Evolutionary conservation across 1,140 invertebrate species (phyloP), one percentile per base, ranked within the genome.

Genomic region (Coelopa frigida): DNA sequence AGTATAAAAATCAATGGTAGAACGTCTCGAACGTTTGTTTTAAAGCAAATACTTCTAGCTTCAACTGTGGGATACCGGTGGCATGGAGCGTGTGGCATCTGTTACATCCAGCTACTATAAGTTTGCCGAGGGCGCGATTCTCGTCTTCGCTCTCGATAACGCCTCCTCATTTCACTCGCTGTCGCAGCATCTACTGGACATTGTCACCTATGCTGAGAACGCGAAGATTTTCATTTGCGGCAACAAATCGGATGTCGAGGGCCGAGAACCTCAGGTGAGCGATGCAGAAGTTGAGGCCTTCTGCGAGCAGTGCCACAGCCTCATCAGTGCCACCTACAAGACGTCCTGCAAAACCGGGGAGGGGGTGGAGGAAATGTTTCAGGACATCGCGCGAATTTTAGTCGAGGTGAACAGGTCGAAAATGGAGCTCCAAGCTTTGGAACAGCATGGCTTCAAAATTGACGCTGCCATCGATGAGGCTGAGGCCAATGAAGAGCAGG

Each of bases 61-160:
- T 32, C 88, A 92, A 74, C 70, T 94, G 55, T 94, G 89, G 89
- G 90, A 94, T 59, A 94, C 90, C 33, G 89, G 89, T 56, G 90
- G 89, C 48, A 91, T 94, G 87, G 90, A 94, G 72, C 77, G 90
- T 66, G 88, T 94, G 27, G 89, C 89, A 21, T 89, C 87, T n/a
- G 86, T 94, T 8, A 94, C 89, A 3, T 90, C 87, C 12, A 90
- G 87, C 54, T 94, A 94, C 62, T 94, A 93, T 59, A 94, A 94
- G 73, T 92, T 91, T 75, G 87, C 89, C 10, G 89, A 93, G 68
- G 90, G 87, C 46, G 90, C 89, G 38, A 85, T 94, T 54, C 71
- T 94, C 35, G 89, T 93, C 0, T 94, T 92, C 73, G 85, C 89
- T 24, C 71, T 94, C 46, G 89, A 94, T 59, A 93, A 92, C 75